A percentile compares a stretch with the other conserved stretches of the same genome.
Evolutionary conservation across 2,113 vertebrate genomes (phyloP).

Genomic region (Spermophilus dauricus): DNA sequence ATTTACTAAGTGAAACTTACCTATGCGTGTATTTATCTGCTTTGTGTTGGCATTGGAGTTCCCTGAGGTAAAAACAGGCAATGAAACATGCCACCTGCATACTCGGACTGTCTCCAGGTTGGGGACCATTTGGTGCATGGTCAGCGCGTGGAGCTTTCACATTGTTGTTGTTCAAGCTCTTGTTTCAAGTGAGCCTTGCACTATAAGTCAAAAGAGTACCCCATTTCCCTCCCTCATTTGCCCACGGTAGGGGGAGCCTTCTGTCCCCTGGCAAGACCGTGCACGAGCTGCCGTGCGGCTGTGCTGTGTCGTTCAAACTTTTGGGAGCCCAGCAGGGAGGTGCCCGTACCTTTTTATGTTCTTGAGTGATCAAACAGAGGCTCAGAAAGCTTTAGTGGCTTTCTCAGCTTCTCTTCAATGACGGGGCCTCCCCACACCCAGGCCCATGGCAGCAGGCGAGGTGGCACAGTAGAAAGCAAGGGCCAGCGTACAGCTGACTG

Average conservation of each 20-base stretch:
- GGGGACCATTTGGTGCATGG: accelerated
- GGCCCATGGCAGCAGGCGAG: neutral
- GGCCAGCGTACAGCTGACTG: no score
- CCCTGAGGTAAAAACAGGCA: accelerated
- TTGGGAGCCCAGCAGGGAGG: neutral
- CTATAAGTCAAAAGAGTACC: no score
- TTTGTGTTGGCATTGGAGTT: neutral
- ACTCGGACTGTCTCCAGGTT: neutral
- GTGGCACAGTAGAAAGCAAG: accelerated
- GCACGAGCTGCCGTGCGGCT: neutral
- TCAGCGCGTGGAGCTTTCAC: accelerated
- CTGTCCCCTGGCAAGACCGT: no score
- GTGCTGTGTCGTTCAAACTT: neutral
- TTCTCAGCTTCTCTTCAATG: neutral
- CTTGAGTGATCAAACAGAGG: neutral
- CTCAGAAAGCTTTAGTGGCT: no score
- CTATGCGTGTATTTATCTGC: accelerated
- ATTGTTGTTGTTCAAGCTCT: neutral
- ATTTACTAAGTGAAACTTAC: neutral
- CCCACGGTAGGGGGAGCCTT: neutral
- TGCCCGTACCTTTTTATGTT: accelerated
- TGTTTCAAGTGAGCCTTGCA: neutral
- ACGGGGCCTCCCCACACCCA: accelerated
- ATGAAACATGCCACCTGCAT: accelerated
- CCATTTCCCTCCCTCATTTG: accelerated